These are phyloP conservation scores for Vannuccia rotundouncinata DNA, from an alignment of 2,888 invertebrate genomes.

Conservation along the genomic window DNA sequence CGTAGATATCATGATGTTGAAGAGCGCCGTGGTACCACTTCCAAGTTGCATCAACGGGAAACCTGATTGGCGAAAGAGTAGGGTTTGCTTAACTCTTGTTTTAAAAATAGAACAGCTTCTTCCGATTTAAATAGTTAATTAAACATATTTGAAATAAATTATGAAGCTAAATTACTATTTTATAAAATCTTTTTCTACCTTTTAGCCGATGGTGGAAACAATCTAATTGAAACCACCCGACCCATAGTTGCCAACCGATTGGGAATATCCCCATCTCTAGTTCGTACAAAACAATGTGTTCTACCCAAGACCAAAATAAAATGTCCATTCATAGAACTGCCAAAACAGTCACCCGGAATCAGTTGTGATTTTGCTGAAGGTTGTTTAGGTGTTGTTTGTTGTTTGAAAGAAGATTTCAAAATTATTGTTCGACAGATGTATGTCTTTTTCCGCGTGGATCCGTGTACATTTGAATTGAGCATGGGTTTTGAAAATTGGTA, in stretches of 20 bases:
- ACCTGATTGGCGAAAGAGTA: not conserved
- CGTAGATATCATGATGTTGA: not conserved
- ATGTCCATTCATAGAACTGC: constrained; percentile 7
- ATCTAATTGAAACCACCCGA: not conserved
- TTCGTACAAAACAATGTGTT: not conserved
- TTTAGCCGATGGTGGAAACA: too few relatives aligned
- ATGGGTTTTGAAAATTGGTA: constrained; percentile 28
- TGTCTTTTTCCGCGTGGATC: constrained; percentile 8
- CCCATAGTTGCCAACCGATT: not conserved
- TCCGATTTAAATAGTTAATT: too few relatives aligned
- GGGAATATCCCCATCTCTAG: not conserved
- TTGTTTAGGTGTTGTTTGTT: constrained; percentile 30
- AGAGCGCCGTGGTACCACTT: not conserved
- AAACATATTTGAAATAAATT: too few relatives aligned
- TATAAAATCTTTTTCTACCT: too few relatives aligned
- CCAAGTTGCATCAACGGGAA: constrained; percentile 1
- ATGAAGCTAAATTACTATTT: too few relatives aligned
- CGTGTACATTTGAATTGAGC: constrained; percentile 4
- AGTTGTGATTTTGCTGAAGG: constrained; percentile 27
- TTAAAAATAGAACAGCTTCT: too few relatives aligned
- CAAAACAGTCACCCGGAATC: not conserved
- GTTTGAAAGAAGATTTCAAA: not conserved
- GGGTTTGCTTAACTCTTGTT: too few relatives aligned
- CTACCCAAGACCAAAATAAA: not conserved
- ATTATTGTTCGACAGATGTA: not conserved